Percentiles rank a stretch among this genome's conserved stretches.
Evolutionary conservation across 2,888 invertebrate genomes (phyloP).

Genomic region (Amiota communis): DNA sequence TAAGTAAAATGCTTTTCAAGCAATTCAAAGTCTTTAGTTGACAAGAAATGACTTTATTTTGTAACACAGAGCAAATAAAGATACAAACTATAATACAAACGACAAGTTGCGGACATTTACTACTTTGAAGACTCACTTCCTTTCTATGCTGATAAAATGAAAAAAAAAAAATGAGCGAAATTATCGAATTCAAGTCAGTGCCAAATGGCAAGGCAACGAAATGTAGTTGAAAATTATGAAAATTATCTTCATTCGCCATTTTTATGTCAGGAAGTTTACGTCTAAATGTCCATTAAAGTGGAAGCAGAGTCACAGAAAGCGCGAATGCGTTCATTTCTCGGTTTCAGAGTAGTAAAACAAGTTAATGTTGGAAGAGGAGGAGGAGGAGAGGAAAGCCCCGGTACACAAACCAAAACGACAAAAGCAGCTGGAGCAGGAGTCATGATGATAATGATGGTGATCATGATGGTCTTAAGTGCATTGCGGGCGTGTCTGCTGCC

Average conservation of each 20-base stretch:
- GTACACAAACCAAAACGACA: slow-evolving; percentile 13
- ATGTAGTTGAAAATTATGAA: slow-evolving; percentile 67
- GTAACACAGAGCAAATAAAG: slow-evolving; percentile 9
- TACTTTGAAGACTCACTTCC: no score
- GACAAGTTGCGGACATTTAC: no score
- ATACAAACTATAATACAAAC: background rate
- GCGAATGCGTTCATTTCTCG: slow-evolving; percentile 27
- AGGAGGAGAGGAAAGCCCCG: background rate
- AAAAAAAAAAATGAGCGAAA: background rate
- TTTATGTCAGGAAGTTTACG: slow-evolving; percentile 67
- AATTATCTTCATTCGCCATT: slow-evolving; percentile 65
- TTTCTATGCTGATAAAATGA: no score
- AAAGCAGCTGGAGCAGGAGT: slow-evolving; percentile 1
- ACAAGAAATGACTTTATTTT: slow-evolving; percentile 1
- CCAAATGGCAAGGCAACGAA: slow-evolving; percentile 56
- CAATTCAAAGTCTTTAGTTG: background rate
- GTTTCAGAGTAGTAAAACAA: background rate
- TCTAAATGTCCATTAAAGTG: slow-evolving; percentile 67
- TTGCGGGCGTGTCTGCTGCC: slow-evolving; percentile 44
- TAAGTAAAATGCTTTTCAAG: background rate
- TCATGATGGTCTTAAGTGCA: slow-evolving; percentile 16
- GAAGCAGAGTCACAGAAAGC: slow-evolving; percentile 47
- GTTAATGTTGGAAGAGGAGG: background rate
- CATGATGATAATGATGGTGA: no score
- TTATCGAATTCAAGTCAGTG: slow-evolving; percentile 48